A percentile compares a stretch with the other conserved stretches of the same genome.
Conservation (phyloP, 2,888 invertebrate species). For the Caradrina clavipalpis region DNA sequence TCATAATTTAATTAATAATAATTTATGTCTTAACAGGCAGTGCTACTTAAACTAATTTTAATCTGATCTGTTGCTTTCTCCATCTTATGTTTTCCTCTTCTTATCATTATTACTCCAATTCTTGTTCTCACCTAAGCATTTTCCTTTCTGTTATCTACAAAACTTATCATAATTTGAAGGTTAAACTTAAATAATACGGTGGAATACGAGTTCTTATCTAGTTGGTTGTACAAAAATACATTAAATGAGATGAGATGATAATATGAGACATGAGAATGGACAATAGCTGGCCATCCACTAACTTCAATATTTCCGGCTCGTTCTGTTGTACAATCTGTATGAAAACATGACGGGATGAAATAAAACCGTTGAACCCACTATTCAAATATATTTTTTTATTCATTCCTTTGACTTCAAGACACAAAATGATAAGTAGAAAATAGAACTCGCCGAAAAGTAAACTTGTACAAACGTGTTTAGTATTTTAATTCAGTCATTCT, state of each 20-base stretch:
- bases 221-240: constrained; percentile 24
- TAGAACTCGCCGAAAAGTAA: too few species aligned
- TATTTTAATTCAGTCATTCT: too few species aligned
- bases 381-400: too few species aligned
- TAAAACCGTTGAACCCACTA: too few species aligned
- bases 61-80: constrained; percentile 8
- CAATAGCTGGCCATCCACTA: too few species aligned
- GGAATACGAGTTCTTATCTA: constrained; percentile 36
- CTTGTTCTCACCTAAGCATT: background rate
- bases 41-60: constrained; percentile 14
- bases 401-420: too few species aligned
- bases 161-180: constrained; percentile 9
- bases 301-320: too few species aligned
- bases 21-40: constrained; percentile 28
- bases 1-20: constrained; percentile 40
- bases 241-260: background rate
- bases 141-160: constrained; percentile 8
- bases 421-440: too few species aligned
- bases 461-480: too few species aligned
- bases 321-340: too few species aligned
- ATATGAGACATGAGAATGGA: background rate
- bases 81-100: background rate
- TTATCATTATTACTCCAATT: background rate
- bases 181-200: constrained; percentile 29
- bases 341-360: too few species aligned